A percentile compares a stretch with the other conserved stretches of the same genome.
Conservation (phyloP, 2,888 invertebrate genomes). For the Lampropteryx suffumata region DNA sequence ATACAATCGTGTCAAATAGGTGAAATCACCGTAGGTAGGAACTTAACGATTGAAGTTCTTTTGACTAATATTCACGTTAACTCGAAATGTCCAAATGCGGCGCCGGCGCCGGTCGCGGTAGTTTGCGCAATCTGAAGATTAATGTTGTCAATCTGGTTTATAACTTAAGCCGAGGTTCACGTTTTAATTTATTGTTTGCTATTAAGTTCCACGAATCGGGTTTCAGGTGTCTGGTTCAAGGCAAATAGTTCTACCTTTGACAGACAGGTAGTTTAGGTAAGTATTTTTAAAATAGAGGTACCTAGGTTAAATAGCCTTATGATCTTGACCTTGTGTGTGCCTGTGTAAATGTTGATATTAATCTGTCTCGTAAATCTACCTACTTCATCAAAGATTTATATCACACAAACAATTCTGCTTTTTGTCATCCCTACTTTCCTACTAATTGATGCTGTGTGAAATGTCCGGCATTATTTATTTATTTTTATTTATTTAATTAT, state of each 20-base stretch:
- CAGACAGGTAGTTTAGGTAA: constrained; percentile 4
- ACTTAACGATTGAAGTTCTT: constrained; percentile 21
- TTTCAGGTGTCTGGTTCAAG: constrained; percentile 18
- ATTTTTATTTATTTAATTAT: no score
- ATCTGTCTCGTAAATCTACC: no score
- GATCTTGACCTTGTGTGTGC: constrained; percentile 9
- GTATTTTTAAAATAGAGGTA: neutral
- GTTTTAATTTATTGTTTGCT: constrained; percentile 30
- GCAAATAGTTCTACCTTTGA: constrained; percentile 3
- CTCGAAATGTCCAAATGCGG: constrained; percentile 25
- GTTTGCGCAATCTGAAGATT: constrained; percentile 30
- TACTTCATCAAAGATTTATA: no score
- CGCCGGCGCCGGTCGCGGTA: constrained; percentile 29
- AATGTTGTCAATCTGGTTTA: constrained; percentile 34
- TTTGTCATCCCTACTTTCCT: no score
- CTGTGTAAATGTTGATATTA: no score
- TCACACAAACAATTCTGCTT: no score
- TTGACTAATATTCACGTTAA: constrained; percentile 26
- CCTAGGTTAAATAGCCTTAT: neutral
- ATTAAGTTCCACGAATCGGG: constrained; percentile 20
- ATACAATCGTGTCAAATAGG: constrained; percentile 25
- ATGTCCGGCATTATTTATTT: no score
- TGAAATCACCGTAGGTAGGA: constrained; percentile 29
- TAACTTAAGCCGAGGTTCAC: constrained; percentile 10
- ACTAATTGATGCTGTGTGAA: no score